phyloP scores from a whole-genome alignment of 2,113 vertebrate genomes.

The Nerophis ophidion region DNA sequence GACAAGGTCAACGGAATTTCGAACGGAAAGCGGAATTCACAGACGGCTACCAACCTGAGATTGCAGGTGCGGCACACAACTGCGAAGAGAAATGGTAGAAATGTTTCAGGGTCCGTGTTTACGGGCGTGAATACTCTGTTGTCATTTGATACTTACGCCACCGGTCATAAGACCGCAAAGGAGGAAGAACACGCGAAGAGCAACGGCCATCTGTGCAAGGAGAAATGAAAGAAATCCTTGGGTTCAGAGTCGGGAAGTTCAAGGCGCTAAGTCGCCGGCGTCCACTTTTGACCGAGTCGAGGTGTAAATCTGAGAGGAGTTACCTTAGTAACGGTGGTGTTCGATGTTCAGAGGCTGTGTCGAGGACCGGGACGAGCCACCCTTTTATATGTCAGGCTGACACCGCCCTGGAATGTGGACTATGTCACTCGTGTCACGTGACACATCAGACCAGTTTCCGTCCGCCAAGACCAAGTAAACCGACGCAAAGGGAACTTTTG shows the following conservation, averaged over 20 bases:
- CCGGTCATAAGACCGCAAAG: neutral
- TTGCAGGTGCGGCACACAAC: neutral
- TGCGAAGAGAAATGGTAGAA: neutral
- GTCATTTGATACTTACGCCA: neutral
- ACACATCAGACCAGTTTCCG: neutral
- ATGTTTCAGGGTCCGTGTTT: neutral
- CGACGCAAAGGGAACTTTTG: neutral
- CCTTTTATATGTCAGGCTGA: neutral
- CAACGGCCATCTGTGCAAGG: conserved; percentile 2
- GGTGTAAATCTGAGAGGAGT: neutral
- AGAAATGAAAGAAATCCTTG: neutral
- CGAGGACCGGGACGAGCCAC: too few species aligned
- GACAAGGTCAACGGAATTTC: neutral
- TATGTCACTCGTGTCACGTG: neutral
- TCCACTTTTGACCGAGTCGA: neutral
- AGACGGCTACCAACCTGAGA: neutral
- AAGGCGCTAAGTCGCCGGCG: too few species aligned
- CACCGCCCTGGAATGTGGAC: neutral
- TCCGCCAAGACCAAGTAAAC: neutral
- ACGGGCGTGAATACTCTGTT: neutral
- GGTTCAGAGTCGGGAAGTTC: neutral
- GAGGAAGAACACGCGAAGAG: neutral
- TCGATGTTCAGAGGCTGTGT: neutral
- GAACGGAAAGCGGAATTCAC: too few species aligned
- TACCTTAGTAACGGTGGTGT: conserved; percentile 2